A percentile compares a stretch with the other conserved stretches of the same genome.
Conservation (phyloP, 2,797 vertebrate species). For the Megaceryle alcyon region DNA sequence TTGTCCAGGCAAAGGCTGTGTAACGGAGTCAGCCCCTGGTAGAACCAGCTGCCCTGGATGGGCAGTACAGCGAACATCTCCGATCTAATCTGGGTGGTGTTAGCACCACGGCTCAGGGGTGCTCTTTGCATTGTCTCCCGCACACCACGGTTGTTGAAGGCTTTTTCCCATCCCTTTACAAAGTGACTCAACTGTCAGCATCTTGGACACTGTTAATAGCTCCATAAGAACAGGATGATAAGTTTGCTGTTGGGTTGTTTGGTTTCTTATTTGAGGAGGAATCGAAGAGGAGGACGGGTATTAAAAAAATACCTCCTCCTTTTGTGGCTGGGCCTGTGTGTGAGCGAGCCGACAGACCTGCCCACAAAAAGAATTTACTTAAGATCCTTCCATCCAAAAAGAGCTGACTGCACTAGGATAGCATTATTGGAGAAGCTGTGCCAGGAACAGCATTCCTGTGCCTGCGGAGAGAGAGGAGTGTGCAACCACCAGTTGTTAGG, state of each 20-base stretch:
- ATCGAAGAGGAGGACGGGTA: background rate
- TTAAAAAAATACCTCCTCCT: background rate
- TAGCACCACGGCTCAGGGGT: rapidly evolving
- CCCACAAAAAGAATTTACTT: conserved; percentile 23
- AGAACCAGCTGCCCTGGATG: background rate
- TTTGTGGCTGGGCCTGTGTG: background rate
- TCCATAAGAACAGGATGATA: background rate
- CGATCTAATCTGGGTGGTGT: rapidly evolving
- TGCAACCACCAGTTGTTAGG: background rate
- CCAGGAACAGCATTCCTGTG: conserved; percentile 54
- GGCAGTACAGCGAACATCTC: rapidly evolving
- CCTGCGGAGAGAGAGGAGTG: background rate
- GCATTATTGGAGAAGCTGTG: background rate
- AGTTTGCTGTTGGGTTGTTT: background rate
- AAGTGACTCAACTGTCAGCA: background rate
- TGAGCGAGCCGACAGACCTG: background rate
- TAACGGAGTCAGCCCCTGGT: rapidly evolving
- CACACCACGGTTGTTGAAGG: background rate
- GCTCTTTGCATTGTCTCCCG: background rate
- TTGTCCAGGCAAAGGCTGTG: background rate
- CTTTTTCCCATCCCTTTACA: background rate
- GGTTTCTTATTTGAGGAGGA: background rate
- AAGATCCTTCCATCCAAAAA: conserved; percentile 53
- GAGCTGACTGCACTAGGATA: conserved; percentile 37
- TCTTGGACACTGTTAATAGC: conserved; percentile 50